A percentile compares a stretch with the other conserved stretches of the same genome.
These are phyloP conservation scores for Neodiprion pinetum DNA, from an alignment of 1,140 invertebrate genomes.

Conservation along the genomic window DNA sequence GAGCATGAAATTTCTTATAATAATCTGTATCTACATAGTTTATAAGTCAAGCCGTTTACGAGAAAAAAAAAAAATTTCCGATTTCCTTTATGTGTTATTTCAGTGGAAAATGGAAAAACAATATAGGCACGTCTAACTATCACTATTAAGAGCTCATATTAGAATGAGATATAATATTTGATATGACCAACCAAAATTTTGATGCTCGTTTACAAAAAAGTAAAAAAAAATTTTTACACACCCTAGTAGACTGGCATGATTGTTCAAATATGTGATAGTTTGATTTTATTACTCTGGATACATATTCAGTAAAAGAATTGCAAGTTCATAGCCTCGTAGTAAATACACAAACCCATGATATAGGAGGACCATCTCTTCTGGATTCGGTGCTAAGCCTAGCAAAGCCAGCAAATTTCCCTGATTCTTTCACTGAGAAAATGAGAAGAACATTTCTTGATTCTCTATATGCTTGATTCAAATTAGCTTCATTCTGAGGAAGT, in stretches of 20 bases:
- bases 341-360: constrained; percentile 80
- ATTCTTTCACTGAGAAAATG: constrained; percentile 97
- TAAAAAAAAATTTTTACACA: not conserved
- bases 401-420: constrained; percentile 93
- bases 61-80: too few relatives aligned
- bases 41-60: too few relatives aligned
- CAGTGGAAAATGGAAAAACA: too few relatives aligned
- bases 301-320: not conserved
- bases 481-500: constrained; percentile 94
- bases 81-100: too few relatives aligned
- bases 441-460: constrained; percentile 94
- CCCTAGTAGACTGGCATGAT: not conserved
- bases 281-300: not conserved
- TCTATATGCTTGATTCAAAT: constrained; percentile 92
- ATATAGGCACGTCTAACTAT: too few relatives aligned
- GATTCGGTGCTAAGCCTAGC: constrained; percentile 88
- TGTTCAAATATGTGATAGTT: not conserved
- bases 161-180: too few relatives aligned
- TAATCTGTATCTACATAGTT: too few relatives aligned
- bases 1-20: too few relatives aligned
- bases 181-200: not conserved
- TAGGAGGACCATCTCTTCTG: constrained; percentile 84
- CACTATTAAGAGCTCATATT: too few relatives aligned
- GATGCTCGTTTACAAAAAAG: not conserved
- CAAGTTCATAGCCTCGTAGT: not conserved